Conservation (phyloP, 2,888 invertebrate species). For the Cacoxenus indagator region DNA sequence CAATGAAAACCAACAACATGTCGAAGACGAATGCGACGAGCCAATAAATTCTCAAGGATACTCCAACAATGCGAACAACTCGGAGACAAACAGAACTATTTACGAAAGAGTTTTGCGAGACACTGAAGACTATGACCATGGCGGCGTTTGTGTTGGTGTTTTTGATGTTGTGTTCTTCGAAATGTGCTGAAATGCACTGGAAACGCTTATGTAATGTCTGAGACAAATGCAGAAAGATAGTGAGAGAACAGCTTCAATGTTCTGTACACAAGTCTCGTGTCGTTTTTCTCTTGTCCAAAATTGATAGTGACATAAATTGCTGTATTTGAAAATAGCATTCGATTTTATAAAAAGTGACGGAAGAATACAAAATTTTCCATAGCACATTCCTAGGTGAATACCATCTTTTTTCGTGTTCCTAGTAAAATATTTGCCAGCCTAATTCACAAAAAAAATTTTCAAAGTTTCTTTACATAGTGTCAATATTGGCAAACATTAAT, state of each 20-base stretch:
- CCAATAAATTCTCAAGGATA: constrained; percentile 12
- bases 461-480: too few species aligned
- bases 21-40: not conserved
- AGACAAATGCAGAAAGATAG: not conserved
- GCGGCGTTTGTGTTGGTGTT: not conserved
- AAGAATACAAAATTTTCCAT: too few species aligned
- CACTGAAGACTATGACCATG: not conserved
- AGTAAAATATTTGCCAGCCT: too few species aligned
- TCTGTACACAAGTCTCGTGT: too few species aligned
- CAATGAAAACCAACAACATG: not conserved
- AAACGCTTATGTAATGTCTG: not conserved
- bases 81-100: constrained; percentile 10
- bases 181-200: not conserved
- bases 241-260: too few species aligned
- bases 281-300: constrained; percentile 1
- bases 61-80: not conserved
- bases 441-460: too few species aligned
- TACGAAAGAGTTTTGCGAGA: not conserved
- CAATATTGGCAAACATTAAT: too few species aligned
- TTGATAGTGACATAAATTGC: constrained; percentile 20
- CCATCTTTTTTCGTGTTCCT: too few species aligned
- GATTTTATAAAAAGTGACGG: too few species aligned
- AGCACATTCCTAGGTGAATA: too few species aligned
- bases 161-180: too few species aligned
- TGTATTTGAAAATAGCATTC: not conserved